Evolutionary conservation across 2,113 vertebrate genomes (phyloP), one percentile per base, ranked within the genome.

Genomic region (Trachemys scripta): DNA sequence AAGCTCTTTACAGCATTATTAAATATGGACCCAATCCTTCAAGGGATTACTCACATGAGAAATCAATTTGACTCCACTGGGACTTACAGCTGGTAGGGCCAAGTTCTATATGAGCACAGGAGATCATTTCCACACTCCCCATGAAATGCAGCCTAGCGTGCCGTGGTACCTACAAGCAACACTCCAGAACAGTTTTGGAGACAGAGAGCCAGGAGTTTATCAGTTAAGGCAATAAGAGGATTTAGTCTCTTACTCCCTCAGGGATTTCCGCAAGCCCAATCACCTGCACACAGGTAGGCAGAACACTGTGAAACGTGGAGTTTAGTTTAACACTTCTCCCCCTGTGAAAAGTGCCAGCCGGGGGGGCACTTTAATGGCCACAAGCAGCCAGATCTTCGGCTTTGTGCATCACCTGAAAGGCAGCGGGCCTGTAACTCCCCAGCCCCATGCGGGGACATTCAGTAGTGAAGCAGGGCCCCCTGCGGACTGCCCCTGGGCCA

Each of bases 1-100:
- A 57, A 79, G 88, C 93, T 53, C n/a, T 42, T 53, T 79, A 78
- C 45, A 50, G 19, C 62, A 79, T 88, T 92, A 87, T 85, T 56
- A 72, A 94, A 90, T 49, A 54, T 22, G 47, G 47, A 42, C 75
- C 49, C 4, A 90, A 2, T 76, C 87, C 51, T 94, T 85, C 31
- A 53, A 85, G 19, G 27, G 5, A 76, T 92, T 86, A 80, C 17
- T 54, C 49, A 57, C 17, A 81, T 27, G 45, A 88, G 45, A 69
- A 84, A 42, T 4, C n/a, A 38, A 53, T 12, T 8, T 62, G 47
- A 22, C 79, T 84, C n/a, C 0, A 0, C 20, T 80, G 50, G 45
- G 57, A 25, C 6, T 84, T 2, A 83, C 82, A 45, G 9, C 69
- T 59, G 84, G 25, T 84, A 93, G 75, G 72, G n/a, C 31, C 35